Base-by-base conservation (phyloP, 2,113 vertebrate species). In the Athene cunicularia region DNA sequence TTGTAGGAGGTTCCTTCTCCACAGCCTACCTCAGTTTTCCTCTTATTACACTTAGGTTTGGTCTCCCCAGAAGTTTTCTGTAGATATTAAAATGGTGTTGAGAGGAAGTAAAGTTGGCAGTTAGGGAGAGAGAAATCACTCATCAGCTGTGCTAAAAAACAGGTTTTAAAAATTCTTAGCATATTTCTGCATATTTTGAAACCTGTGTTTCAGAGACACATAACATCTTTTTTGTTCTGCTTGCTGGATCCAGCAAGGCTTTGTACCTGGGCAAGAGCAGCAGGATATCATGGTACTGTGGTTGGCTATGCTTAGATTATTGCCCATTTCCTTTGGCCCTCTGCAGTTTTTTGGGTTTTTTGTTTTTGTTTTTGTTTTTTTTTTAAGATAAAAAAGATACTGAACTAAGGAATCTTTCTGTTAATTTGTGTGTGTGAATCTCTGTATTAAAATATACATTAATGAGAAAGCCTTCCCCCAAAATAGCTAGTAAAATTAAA, bases 221-320 rank as follows among this genome's bases (percentile, higher is more conserved):
- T 39, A 93, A 15, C 55, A 58, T 84, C 67, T 87, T 95, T 93
- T 76, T 84, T 79, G 6, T 96, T 96, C 70, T 96, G 72, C 76
- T 92, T 94, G 85, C 33, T 96, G 85, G 80, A 87, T 92, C 68
- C 73, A 92, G 27, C 47, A 83, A 73, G 94, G 60, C 63, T 89
- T 95, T 93, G 23, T 50, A 73, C 28, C 45, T 86, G 56, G 53
- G 27, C 84, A 66, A 59, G 82, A 88, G 67, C 89, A 96, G 77
- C 68, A 95, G 91, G 72, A 73, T 95, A 55, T 68, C 33, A 11
- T 93, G 73, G 74, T 93, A 80, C 33, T 0, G 0, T 35, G 3
- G 7, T 17, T 63, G 14, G 5, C 9, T 68, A 9, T 33, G 17
- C 5, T 66, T 64, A 45, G 10, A 33, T 80, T 56, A 14, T 79